Evolutionary conservation across 37 sponge, comb jelly and placozoan genomes (phyloP).

Genomic region (Hexactinellida sp.): DNA sequence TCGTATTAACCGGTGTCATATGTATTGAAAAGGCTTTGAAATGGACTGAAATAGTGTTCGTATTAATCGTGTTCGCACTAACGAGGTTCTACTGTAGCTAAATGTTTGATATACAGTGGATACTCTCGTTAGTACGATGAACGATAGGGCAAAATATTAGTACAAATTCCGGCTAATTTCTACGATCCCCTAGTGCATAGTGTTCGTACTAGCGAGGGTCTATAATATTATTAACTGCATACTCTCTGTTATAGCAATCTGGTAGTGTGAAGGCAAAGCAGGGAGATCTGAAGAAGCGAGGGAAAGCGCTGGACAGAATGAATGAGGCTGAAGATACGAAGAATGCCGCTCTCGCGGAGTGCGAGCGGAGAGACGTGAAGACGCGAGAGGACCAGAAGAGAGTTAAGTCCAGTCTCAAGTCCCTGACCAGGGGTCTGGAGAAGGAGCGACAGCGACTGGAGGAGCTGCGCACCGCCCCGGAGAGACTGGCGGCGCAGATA

Average conservation of each 20-base stretch:
- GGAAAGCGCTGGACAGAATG: conserved; percentile 30
- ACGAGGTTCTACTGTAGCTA: no score
- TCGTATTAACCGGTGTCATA: no score
- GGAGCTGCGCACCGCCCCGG: conserved; percentile 62
- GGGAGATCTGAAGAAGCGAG: conserved; percentile 33
- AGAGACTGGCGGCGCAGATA: conserved; percentile 45
- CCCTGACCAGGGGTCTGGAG: conserved; percentile 45
- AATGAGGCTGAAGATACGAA: conserved; percentile 31
- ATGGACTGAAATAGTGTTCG: not conserved
- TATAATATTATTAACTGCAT: no score
- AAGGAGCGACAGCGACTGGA: conserved; percentile 65
- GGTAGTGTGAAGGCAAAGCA: conserved; percentile 32
- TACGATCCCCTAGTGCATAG: no score
- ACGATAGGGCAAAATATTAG: no score
- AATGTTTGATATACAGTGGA: no score
- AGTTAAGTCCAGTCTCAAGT: conserved; percentile 46
- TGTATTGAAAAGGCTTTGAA: no score
- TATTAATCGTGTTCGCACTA: no score
- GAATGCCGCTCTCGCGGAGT: conserved; percentile 33
- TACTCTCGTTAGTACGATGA: no score
- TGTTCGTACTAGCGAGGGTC: no score
- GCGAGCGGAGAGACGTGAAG: conserved; percentile 57
- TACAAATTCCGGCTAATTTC: no score
- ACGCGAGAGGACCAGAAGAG: conserved; percentile 78
- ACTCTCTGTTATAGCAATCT: not conserved